phyloP scores from a whole-genome alignment of 2,888 invertebrate genomes.

The Urechis unicinctus region DNA sequence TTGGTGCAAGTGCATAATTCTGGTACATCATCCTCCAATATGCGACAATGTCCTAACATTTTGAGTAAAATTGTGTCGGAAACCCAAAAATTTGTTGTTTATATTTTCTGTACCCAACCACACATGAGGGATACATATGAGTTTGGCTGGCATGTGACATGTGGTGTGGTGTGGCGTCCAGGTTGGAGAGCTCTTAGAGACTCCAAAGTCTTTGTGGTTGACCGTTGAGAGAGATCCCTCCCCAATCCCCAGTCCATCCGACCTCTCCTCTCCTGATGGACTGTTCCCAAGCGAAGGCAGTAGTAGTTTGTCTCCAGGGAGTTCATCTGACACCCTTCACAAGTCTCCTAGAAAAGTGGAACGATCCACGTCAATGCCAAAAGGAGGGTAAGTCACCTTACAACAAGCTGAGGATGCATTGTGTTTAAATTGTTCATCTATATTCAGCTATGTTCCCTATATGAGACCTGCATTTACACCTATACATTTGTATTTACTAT shows the following conservation, averaged over 20 bases:
- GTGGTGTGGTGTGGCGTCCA: constrained; percentile 4
- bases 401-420: neutral
- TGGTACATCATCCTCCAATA: no score
- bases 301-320: no score
- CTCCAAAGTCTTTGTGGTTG: constrained; percentile 56
- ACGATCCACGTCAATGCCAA: constrained; percentile 2
- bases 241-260: constrained; percentile 52
- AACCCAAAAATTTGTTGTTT: no score
- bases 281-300: no score
- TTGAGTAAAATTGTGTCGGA: no score
- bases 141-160: neutral
- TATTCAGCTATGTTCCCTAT: no score
- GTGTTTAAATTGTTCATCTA: neutral
- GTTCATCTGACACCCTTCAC: neutral
- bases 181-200: constrained; percentile 42
- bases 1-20: no score
- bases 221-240: constrained; percentile 87
- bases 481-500: no score
- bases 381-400: neutral
- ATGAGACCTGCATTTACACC: no score
- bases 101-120: no score
- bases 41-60: no score
- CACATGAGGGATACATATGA: neutral
- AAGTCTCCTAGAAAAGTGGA: constrained; percentile 1
- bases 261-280: no score